A percentile compares a stretch with the other conserved stretches of the same genome.
Evolutionary conservation across 2,113 vertebrate species (phyloP).

Genomic region (Cebus imitator): DNA sequence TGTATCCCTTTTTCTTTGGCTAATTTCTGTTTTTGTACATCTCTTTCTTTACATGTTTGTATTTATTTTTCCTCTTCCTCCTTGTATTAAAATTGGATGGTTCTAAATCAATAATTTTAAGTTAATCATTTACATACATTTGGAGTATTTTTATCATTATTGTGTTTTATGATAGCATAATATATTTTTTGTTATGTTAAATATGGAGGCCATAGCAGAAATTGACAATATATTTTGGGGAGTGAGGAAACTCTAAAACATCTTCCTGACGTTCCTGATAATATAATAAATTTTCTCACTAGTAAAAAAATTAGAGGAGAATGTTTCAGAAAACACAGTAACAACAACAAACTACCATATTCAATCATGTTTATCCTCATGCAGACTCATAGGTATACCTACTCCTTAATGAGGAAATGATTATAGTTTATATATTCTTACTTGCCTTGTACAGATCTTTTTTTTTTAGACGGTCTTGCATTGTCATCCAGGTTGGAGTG

Average conservation of each 20-base stretch:
- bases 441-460: neutral
- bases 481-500: no score
- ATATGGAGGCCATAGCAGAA: neutral
- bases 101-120: neutral
- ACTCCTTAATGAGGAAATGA: neutral
- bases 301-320: neutral
- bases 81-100: neutral
- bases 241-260: neutral
- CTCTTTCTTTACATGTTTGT: neutral
- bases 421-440: neutral
- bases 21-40: neutral
- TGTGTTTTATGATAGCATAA: neutral
- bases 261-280: neutral
- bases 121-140: neutral
- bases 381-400: neutral
- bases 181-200: neutral
- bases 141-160: neutral
- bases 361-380: neutral
- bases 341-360: neutral
- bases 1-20: neutral
- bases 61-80: neutral
- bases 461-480: no score
- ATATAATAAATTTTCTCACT: neutral
- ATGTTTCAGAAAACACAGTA: neutral
- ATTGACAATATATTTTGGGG: neutral